A percentile compares a stretch with the other conserved stretches of the same genome.
These are phyloP conservation scores for Lycocorax pyrrhopterus DNA, from an alignment of 2,113 vertebrate species.

Conservation along the genomic window DNA sequence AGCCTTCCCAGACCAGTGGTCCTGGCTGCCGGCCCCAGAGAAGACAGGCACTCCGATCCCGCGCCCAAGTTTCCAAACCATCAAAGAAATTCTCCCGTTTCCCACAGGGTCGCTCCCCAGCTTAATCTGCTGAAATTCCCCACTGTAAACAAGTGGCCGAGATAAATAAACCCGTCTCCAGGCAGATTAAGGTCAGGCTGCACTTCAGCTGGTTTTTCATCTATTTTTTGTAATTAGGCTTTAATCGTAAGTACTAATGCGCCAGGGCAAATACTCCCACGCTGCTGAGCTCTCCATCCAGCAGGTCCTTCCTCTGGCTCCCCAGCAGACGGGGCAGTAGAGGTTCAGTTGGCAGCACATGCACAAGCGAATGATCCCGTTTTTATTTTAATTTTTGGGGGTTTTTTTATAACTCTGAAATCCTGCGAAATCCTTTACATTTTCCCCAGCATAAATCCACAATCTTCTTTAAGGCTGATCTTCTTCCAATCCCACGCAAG, in stretches of 20 bases:
- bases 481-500: conserved; percentile 46
- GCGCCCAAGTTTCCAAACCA: conserved; percentile 28
- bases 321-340: conserved; percentile 41
- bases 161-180: conserved; percentile 63
- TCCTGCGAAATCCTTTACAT: conserved; percentile 56
- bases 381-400: not conserved
- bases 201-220: conserved; percentile 67
- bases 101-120: conserved; percentile 31
- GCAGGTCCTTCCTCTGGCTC: not conserved
- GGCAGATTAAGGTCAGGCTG: conserved; percentile 70
- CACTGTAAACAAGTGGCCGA: conserved; percentile 65
- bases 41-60: not conserved
- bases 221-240: conserved; percentile 69
- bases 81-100: conserved; percentile 47
- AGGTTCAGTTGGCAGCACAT: conserved; percentile 11
- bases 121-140: conserved; percentile 48
- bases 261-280: conserved; percentile 58
- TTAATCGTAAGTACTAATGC: conserved; percentile 62
- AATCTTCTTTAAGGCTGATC: conserved; percentile 63
- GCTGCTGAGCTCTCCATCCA: conserved; percentile 18
- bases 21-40: not conserved
- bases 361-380: not conserved
- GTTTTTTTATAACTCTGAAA: conserved; percentile 18
- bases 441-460: conserved; percentile 49
- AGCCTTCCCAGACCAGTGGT: conserved; percentile 23